These are phyloP conservation scores for Campoletis sonorensis DNA, from an alignment of 1,140 invertebrate species.

Conservation along the genomic window DNA sequence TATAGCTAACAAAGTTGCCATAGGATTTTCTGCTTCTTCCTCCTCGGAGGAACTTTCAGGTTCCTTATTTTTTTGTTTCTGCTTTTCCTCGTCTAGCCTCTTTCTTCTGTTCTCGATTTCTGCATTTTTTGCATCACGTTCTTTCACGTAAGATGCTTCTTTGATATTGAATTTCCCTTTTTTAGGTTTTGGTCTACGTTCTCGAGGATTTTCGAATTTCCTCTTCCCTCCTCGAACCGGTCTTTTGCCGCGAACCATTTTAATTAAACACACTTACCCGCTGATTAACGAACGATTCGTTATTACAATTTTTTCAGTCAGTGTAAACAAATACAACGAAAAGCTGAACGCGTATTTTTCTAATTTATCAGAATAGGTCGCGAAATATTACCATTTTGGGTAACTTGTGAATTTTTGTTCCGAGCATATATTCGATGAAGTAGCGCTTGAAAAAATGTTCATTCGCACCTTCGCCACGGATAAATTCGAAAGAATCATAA, in stretches of 20 bases:
- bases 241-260: conserved; percentile 60
- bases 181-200: conserved; percentile 55
- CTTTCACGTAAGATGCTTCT: conserved; percentile 68
- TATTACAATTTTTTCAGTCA: neutral
- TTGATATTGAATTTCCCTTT: conserved; percentile 70
- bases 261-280: neutral
- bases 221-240: conserved; percentile 55
- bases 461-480: neutral
- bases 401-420: too few species aligned
- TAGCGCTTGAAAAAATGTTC: neutral
- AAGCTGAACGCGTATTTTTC: neutral
- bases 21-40: conserved; percentile 77
- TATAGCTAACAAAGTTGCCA: conserved; percentile 77
- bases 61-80: conserved; percentile 53
- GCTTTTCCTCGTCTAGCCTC: conserved; percentile 63
- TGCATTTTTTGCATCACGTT: conserved; percentile 67
- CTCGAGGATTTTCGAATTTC: conserved; percentile 53
- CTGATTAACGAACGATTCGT: neutral
- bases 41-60: conserved; percentile 60
- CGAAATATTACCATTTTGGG: too few species aligned
- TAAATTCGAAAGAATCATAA: too few species aligned
- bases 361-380: neutral
- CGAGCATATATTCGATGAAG: too few species aligned
- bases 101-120: conserved; percentile 70
- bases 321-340: neutral